Conservation (phyloP, 1,140 invertebrate species). For the Conus ventricosus region DNA sequence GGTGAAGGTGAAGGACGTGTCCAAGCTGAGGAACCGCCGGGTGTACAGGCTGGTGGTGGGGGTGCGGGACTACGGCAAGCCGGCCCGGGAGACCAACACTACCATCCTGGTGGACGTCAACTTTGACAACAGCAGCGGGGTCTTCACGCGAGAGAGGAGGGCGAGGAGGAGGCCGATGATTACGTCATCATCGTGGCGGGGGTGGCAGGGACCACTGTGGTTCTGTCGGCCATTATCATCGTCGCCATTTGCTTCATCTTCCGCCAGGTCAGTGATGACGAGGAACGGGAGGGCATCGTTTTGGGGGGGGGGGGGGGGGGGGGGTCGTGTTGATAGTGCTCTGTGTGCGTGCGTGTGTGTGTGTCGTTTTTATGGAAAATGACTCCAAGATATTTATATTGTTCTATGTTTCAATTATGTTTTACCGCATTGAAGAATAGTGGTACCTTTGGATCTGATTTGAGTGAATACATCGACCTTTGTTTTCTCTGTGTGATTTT, state of each 20-base stretch:
- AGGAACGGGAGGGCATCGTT: no score
- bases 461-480: no score
- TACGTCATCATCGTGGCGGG: conserved; percentile 53
- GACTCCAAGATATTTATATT: no score
- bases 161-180: conserved; percentile 37
- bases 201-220: conserved; percentile 45
- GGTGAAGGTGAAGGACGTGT: conserved; percentile 79
- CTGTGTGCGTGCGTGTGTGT: no score
- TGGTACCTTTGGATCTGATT: no score
- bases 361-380: no score
- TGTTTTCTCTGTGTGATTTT: no score
- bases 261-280: conserved; percentile 37
- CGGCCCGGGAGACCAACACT: conserved; percentile 32
- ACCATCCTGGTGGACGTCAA: conserved; percentile 40
- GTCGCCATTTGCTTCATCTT: conserved; percentile 53
- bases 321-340: no score
- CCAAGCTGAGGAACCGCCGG: conserved; percentile 37
- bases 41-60: conserved; percentile 41
- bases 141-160: not conserved
- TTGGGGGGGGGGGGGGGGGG: no score
- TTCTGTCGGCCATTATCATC: conserved; percentile 51
- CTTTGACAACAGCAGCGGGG: conserved; percentile 43
- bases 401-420: no score
- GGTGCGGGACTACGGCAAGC: conserved; percentile 42
- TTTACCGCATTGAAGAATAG: no score